phyloP scores from a whole-genome alignment of 2,888 invertebrate genomes.

The Ophion ventricosus region DNA sequence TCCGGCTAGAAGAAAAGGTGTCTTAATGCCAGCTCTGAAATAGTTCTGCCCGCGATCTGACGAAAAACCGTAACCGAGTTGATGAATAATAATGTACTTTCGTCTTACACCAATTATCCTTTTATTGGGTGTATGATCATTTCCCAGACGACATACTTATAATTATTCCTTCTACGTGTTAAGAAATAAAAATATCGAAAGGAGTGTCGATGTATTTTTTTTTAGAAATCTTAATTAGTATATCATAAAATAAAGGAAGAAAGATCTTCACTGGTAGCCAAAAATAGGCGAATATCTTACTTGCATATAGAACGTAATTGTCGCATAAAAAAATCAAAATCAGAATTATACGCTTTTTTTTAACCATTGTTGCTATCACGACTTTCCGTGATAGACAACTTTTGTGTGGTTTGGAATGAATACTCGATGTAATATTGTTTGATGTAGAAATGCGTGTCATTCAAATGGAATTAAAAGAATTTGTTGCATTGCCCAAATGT shows the following conservation, averaged over 20 bases:
- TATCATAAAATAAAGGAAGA: no score
- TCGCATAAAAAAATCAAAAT: neutral
- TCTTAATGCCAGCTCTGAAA: constrained; percentile 10
- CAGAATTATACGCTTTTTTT: neutral
- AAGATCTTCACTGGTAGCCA: no score
- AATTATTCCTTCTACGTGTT: neutral
- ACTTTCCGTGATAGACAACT: neutral
- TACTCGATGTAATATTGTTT: neutral
- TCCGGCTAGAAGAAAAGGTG: constrained; percentile 38
- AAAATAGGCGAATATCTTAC: no score
- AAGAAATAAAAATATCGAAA: neutral
- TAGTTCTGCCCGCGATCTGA: neutral
- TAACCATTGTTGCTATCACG: neutral
- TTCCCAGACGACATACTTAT: neutral
- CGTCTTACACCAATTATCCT: neutral
- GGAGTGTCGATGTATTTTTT: neutral
- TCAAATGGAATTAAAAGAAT: neutral
- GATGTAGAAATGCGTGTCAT: neutral
- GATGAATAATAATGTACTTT: constrained; percentile 24
- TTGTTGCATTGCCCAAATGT: neutral
- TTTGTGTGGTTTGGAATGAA: neutral
- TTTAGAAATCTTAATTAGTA: neutral
- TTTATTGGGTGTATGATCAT: neutral
- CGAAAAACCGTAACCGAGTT: constrained; percentile 6
- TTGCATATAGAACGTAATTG: no score